Conservation (phyloP, 2,888 invertebrate species). For the Hoplodrina blanda region DNA sequence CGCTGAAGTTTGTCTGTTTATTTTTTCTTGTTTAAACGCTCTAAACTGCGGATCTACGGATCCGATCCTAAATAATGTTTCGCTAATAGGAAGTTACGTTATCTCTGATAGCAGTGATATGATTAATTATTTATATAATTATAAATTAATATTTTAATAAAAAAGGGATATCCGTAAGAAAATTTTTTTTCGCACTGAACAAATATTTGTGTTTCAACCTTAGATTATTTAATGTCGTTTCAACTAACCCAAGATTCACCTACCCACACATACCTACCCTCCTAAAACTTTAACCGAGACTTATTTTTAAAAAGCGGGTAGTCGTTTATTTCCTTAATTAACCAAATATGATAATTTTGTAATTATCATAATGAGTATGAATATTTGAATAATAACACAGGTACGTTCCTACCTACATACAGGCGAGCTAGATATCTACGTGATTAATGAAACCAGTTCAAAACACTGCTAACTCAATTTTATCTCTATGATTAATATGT, state of each 20-base stretch:
- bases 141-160: too few species aligned
- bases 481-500: constrained; percentile 65
- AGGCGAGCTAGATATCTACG: constrained; percentile 3
- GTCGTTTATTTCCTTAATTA: constrained; percentile 3
- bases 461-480: constrained; percentile 52
- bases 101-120: too few species aligned
- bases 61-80: too few species aligned
- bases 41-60: too few species aligned
- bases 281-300: background rate
- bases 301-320: background rate
- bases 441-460: constrained; percentile 56
- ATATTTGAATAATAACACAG: background rate
- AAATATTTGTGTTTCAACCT: too few species aligned
- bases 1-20: too few species aligned
- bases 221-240: too few species aligned
- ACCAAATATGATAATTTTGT: background rate
- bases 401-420: background rate
- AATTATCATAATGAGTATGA: constrained; percentile 16
- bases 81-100: too few species aligned
- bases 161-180: too few species aligned
- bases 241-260: background rate
- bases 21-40: too few species aligned
- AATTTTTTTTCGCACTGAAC: too few species aligned
- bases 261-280: background rate
- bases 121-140: too few species aligned